phyloP scores from a whole-genome alignment of 1,140 invertebrate genomes.

The Fopius arisanus region DNA sequence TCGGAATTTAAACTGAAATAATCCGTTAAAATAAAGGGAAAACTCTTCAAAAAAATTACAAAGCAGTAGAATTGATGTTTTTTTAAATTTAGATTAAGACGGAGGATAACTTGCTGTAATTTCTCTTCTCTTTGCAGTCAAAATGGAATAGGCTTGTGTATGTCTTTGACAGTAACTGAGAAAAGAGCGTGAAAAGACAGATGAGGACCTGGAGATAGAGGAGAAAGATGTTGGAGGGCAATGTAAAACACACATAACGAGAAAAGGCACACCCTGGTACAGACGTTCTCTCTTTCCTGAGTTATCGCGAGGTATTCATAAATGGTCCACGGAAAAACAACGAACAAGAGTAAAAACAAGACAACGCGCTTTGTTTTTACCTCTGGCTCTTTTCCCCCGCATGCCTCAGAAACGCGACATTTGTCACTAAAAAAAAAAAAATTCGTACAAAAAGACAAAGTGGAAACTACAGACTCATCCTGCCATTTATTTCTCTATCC shows the following conservation, averaged over 20 bases:
- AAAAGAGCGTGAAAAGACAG: neutral
- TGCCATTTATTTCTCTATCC: neutral
- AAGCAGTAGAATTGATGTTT: too few relatives aligned
- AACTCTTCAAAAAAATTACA: too few relatives aligned
- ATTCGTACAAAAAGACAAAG: neutral
- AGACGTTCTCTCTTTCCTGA: constrained; percentile 18
- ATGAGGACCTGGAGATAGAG: neutral
- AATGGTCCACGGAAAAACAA: constrained; percentile 28
- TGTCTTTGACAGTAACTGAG: constrained; percentile 15
- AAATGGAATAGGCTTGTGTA: neutral
- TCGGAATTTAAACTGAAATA: too few relatives aligned
- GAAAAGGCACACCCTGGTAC: neutral
- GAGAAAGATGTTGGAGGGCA: neutral
- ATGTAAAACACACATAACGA: constrained; percentile 4
- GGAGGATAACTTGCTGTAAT: neutral
- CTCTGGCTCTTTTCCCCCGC: neutral
- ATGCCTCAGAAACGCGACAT: constrained; percentile 24
- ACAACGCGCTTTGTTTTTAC: constrained; percentile 16
- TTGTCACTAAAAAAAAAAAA: constrained; percentile 25
- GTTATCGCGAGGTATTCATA: constrained; percentile 35
- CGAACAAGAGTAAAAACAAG: neutral
- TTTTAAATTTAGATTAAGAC: too few relatives aligned
- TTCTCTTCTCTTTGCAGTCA: neutral
- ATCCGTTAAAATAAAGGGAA: too few relatives aligned
- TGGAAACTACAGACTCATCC: neutral